Percentiles rank a stretch among this genome's conserved stretches.
Conservation (phyloP, 2,888 invertebrate genomes). For the Perizoma flavofasciatum region DNA sequence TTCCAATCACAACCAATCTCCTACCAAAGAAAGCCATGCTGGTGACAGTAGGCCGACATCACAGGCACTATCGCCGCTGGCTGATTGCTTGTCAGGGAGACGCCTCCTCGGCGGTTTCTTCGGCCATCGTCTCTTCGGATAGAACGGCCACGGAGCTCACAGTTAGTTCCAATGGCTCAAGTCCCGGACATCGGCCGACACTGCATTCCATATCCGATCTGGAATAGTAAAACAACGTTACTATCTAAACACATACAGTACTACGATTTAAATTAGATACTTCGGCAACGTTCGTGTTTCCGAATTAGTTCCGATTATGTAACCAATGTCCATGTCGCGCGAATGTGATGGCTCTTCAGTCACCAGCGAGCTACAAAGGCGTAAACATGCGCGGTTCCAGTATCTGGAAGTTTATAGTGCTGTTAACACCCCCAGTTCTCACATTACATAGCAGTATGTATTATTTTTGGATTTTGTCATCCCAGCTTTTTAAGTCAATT, state of each 20-base stretch:
- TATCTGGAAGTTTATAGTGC: no score
- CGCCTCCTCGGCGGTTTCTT: conserved; percentile 75
- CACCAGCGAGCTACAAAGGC: no score
- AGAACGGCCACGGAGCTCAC: conserved; percentile 56
- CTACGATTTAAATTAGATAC: no score
- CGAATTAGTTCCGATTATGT: no score
- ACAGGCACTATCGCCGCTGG: conserved; percentile 12
- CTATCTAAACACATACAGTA: background rate
- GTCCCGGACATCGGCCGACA: conserved; percentile 65
- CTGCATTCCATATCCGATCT: conserved; percentile 80
- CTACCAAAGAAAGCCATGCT: conserved; percentile 2
- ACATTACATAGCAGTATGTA: no score
- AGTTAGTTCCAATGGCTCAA: conserved; percentile 64
- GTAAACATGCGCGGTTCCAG: no score
- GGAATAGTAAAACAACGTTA: conserved; percentile 28
- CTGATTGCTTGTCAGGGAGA: conserved; percentile 64
- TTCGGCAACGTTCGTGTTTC: no score
- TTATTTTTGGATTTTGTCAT: no score
- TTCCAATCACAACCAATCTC: background rate
- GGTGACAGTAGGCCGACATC: conserved; percentile 8
- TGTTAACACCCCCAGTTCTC: no score
- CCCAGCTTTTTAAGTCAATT: no score
- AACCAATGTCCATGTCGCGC: no score
- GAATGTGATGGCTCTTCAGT: no score
- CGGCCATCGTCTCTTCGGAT: conserved; percentile 49